A percentile compares a stretch with the other conserved stretches of the same genome.
These are phyloP conservation scores for Dysdera silvatica DNA, from an alignment of 1,140 invertebrate genomes.

Conservation along the genomic window DNA sequence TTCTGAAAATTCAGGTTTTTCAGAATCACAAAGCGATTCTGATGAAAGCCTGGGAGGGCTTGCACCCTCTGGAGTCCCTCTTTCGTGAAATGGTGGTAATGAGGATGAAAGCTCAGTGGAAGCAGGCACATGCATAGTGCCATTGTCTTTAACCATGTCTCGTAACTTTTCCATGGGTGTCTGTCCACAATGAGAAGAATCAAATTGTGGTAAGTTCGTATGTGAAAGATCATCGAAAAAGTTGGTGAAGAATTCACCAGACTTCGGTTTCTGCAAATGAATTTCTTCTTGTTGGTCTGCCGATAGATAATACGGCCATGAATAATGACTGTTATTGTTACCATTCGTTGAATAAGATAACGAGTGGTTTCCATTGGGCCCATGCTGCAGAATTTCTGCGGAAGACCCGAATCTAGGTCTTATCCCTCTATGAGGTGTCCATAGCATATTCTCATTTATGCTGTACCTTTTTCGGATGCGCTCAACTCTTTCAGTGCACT, in stretches of 20 bases:
- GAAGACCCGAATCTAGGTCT: conserved; percentile 65
- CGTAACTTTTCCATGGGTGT: no score
- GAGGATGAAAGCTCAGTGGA: neutral
- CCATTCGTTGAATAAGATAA: conserved; percentile 43
- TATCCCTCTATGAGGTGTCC: conserved; percentile 62
- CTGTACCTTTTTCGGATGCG: conserved; percentile 65
- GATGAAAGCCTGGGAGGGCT: conserved; percentile 7
- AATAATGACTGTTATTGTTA: conserved; percentile 10
- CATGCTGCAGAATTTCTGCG: conserved; percentile 70
- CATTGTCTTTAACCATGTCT: no score
- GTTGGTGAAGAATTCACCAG: no score
- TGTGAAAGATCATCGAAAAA: no score
- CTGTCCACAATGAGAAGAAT: no score
- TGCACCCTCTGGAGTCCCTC: conserved; percentile 20
- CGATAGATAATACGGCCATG: conserved; percentile 26
- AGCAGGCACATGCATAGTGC: neutral
- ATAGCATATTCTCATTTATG: conserved; percentile 60
- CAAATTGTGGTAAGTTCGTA: no score
- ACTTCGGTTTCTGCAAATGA: neutral
- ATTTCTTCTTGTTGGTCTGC: neutral
- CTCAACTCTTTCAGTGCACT: conserved; percentile 68
- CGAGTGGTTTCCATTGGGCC: conserved; percentile 60
- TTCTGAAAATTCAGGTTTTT: neutral
- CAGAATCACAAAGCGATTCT: neutral
- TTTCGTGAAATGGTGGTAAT: conserved; percentile 1